A percentile compares a stretch with the other conserved stretches of the same genome.
Conservation (phyloP, 2,888 invertebrate species). For the Drosophila melanosoma region DNA sequence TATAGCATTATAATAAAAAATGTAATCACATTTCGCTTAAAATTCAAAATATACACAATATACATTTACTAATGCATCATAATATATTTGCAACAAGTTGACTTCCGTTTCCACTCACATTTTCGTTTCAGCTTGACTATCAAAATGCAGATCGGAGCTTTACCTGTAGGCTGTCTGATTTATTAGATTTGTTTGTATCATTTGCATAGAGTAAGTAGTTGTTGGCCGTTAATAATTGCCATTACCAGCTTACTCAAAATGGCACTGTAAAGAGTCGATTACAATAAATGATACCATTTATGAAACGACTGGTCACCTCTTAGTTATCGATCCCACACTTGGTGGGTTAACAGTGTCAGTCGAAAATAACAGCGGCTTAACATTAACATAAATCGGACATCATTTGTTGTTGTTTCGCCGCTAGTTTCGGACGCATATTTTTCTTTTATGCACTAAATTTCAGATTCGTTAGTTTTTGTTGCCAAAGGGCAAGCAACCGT, state of each 20-base stretch:
- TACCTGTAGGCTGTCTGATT: neutral
- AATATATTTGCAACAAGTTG: neutral
- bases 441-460: constrained; percentile 19
- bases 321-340: constrained; percentile 36
- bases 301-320: constrained; percentile 36
- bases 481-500: constrained; percentile 38
- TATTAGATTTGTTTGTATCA: neutral
- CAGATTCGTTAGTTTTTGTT: constrained; percentile 29
- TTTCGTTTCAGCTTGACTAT: neutral
- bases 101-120: constrained; percentile 18
- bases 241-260: constrained; percentile 7
- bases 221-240: constrained; percentile 9
- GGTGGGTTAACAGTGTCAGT: constrained; percentile 36
- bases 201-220: neutral
- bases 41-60: neutral
- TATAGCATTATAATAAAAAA: neutral
- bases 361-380: constrained; percentile 49
- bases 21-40: neutral
- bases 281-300: neutral
- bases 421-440: constrained; percentile 42
- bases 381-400: constrained; percentile 38
- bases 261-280: constrained; percentile 26
- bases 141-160: neutral
- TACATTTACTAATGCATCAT: neutral
- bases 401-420: constrained; percentile 57